Evolutionary conservation across 2,113 vertebrate genomes (phyloP).

Genomic region (Pogona vitticeps): DNA sequence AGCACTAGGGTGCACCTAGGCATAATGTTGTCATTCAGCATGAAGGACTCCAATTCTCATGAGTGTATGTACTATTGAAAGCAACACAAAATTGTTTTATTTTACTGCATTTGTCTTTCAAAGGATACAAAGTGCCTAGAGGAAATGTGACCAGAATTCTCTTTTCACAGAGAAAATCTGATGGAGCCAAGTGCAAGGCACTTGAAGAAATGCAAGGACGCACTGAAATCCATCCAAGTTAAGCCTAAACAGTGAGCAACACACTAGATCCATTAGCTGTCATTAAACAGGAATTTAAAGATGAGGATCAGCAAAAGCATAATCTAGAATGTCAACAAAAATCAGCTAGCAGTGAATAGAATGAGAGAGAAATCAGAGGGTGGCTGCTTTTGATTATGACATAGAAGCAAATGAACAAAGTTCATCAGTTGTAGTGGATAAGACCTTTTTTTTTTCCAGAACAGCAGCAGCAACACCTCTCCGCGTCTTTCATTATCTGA

Average conservation of each 20-base stretch:
- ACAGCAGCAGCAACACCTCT: no score
- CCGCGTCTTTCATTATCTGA: no score
- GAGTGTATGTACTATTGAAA: background rate
- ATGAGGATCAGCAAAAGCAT: conserved; percentile 24
- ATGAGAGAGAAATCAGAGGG: conserved; percentile 20
- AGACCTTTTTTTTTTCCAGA: no score
- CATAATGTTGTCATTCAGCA: conserved; percentile 1
- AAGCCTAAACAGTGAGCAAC: conserved; percentile 39
- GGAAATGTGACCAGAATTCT: conserved; percentile 33
- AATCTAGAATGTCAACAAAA: conserved; percentile 11
- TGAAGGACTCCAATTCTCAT: conserved; percentile 20
- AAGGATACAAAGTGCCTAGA: conserved; percentile 28
- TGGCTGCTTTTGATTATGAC: background rate
- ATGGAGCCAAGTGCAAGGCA: background rate
- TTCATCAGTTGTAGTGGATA: background rate
- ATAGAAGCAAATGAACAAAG: background rate
- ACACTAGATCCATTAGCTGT: conserved; percentile 29
- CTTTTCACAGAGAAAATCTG: background rate
- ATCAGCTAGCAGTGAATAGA: background rate
- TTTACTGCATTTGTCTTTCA: conserved; percentile 11
- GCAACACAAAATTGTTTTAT: conserved; percentile 24
- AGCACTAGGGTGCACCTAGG: conserved; percentile 8
- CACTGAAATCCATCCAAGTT: conserved; percentile 43
- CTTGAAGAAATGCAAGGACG: conserved; percentile 16
- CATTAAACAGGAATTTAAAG: conserved; percentile 30